These are phyloP conservation scores for Orchesella flavescens DNA, from an alignment of 2,888 invertebrate genomes.

Conservation along the genomic window DNA sequence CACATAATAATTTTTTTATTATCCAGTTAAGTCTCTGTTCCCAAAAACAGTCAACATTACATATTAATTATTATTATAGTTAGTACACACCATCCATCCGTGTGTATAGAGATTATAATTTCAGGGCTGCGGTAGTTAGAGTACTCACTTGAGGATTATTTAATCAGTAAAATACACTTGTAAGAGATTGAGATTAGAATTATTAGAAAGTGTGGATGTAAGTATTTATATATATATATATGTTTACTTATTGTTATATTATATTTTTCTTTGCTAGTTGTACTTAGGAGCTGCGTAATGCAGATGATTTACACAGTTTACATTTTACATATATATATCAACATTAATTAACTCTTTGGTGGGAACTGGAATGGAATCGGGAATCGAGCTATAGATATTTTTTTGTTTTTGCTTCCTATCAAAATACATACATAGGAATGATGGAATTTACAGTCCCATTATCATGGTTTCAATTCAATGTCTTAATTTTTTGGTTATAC, in stretches of 20 bases:
- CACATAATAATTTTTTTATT: conserved; percentile 24
- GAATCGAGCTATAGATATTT: too few species aligned
- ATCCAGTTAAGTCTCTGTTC: conserved; percentile 57
- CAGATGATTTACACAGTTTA: not conserved
- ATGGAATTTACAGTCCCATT: too few species aligned
- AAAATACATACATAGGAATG: too few species aligned
- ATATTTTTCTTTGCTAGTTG: not conserved
- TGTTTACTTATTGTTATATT: not conserved
- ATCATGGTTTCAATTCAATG: too few species aligned
- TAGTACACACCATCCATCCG: conserved; percentile 11
- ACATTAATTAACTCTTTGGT: not conserved
- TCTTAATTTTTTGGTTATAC: too few species aligned
- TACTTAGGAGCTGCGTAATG: too few species aligned
- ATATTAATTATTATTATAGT: not conserved
- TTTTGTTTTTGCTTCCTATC: too few species aligned
- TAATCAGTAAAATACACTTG: conserved; percentile 38
- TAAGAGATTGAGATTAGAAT: not conserved
- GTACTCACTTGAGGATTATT: conserved; percentile 8
- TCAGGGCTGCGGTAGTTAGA: conserved; percentile 28
- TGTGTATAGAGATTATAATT: not conserved
- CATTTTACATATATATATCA: not conserved
- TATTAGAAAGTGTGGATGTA: not conserved
- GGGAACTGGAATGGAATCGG: too few species aligned
- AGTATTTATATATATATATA: not conserved
- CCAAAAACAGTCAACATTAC: conserved; percentile 48